Percentiles rank a stretch among this genome's conserved stretches.
Evolutionary conservation across 1,140 invertebrate species (phyloP).

Genomic region (Sarcophaga peregrina): DNA sequence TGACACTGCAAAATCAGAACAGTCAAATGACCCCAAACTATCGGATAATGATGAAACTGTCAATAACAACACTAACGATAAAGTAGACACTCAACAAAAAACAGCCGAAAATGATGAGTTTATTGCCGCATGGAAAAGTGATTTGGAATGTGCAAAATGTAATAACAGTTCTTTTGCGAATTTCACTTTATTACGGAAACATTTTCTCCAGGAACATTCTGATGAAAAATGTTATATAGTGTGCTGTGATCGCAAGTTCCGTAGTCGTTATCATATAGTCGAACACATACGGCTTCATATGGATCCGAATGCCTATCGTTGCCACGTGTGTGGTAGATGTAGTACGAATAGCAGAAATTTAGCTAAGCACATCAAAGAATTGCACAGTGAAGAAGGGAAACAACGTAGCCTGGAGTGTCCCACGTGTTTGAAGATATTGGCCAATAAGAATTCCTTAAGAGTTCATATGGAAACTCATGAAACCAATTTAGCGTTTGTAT

Average conservation of each 20-base stretch:
- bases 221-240: conserved; percentile 45
- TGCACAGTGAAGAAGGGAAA: conserved; percentile 25
- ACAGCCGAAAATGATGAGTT: conserved; percentile 40
- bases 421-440: conserved; percentile 47
- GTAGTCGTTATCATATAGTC: conserved; percentile 50
- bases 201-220: conserved; percentile 34
- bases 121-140: conserved; percentile 35
- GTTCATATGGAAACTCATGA: conserved; percentile 49
- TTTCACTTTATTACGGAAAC: conserved; percentile 36
- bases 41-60: background rate
- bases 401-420: conserved; percentile 40
- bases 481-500: conserved; percentile 48
- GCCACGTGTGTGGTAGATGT: conserved; percentile 38
- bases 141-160: conserved; percentile 39
- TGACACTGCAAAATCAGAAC: background rate
- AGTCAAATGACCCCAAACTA: background rate
- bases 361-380: conserved; percentile 37
- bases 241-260: conserved; percentile 53
- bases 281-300: conserved; percentile 54
- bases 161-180: background rate
- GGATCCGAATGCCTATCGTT: conserved; percentile 53
- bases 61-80: background rate
- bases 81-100: background rate
- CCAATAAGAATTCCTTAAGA: conserved; percentile 50
- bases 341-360: conserved; percentile 36